These are phyloP conservation scores for Mus caroli DNA, from an alignment of 2,797 vertebrate genomes.

Conservation along the genomic window DNA sequence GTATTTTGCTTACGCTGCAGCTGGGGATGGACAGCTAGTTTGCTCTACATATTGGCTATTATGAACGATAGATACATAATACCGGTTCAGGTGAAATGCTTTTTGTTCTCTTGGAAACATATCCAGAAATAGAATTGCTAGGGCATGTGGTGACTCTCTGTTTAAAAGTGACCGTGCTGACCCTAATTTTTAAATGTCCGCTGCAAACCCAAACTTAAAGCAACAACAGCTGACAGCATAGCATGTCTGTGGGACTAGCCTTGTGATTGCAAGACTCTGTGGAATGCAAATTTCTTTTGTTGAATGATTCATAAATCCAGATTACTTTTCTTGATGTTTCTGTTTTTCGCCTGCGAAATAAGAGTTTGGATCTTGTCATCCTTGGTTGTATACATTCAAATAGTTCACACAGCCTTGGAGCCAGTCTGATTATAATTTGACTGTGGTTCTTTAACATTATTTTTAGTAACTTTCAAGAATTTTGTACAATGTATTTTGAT, in stretches of 20 bases:
- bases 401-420: neutral
- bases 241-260: neutral
- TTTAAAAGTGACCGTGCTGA: neutral
- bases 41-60: neutral
- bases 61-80: neutral
- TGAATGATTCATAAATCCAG: neutral
- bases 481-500: neutral
- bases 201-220: conserved; percentile 28
- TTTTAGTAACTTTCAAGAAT: neutral
- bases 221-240: neutral
- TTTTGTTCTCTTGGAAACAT: neutral
- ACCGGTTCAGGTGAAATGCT: neutral
- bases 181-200: conserved; percentile 53
- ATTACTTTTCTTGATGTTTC: neutral
- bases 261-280: neutral
- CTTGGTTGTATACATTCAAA: neutral
- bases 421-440: conserved; percentile 20
- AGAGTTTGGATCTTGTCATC: neutral
- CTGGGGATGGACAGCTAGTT: neutral
- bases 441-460: neutral
- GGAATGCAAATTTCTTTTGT: neutral
- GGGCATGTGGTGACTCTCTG: neutral
- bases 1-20: neutral
- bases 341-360: conserved; percentile 5
- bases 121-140: neutral